A percentile compares a stretch with the other conserved stretches of the same genome.
Conservation (phyloP, 1,140 invertebrate species). For the Gerris buenoi region DNA sequence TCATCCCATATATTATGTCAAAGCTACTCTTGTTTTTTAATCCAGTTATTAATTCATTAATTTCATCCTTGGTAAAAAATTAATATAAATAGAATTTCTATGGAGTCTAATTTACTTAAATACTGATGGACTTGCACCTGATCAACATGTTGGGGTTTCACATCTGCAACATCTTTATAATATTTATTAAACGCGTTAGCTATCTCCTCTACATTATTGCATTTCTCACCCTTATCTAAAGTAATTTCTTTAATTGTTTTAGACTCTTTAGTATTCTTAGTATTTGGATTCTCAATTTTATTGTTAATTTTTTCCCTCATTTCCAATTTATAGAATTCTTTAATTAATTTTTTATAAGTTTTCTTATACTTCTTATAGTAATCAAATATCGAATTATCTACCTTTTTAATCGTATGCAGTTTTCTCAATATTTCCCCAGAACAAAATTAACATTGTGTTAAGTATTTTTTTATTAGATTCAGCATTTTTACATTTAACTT, state of each 20-base stretch:
- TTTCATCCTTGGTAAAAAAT: background rate
- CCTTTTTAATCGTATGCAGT: background rate
- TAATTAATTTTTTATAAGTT: background rate
- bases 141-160: background rate
- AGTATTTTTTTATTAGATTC: background rate
- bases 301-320: background rate
- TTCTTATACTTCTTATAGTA: background rate
- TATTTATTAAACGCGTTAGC: background rate
- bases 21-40: background rate
- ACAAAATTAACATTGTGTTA: background rate
- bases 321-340: background rate
- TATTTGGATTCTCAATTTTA: background rate
- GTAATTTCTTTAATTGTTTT: background rate
- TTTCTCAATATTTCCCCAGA: background rate
- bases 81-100: background rate
- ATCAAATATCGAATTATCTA: background rate
- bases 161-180: too few relatives aligned
- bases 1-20: background rate
- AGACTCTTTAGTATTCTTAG: background rate
- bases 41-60: background rate
- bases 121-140: background rate
- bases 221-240: background rate
- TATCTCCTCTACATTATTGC: background rate
- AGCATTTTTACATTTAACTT: background rate
- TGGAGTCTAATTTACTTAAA: background rate